Conservation (phyloP, 2,113 vertebrate genomes). For the Trogon surrucura region DNA sequence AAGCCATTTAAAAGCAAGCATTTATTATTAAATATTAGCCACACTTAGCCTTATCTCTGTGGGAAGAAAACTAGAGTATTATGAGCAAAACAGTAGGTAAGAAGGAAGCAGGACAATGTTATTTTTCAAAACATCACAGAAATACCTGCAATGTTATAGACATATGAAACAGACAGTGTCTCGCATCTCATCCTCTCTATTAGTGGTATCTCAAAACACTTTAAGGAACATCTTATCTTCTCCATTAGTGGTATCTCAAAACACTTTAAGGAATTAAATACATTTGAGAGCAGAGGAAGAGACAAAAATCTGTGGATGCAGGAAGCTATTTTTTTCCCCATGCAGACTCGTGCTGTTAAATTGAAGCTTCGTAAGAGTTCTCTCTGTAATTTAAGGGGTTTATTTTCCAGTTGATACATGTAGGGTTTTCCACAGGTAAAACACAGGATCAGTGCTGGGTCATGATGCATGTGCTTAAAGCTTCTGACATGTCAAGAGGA, state of each 20-base stretch:
- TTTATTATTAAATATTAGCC: background rate
- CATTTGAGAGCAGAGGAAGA: background rate
- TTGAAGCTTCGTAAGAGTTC: conserved; percentile 12
- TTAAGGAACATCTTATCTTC: background rate
- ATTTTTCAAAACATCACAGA: background rate
- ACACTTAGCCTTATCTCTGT: background rate
- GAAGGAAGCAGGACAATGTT: background rate
- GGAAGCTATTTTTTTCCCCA: background rate
- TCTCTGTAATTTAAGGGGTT: conserved; percentile 26
- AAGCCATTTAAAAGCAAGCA: conserved; percentile 11
- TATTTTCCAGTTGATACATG: conserved; percentile 4
- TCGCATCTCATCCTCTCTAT: background rate
- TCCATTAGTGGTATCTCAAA: background rate
- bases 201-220: background rate
- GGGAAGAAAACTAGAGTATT: background rate
- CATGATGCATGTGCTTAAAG: conserved; percentile 2
- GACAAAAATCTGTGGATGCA: background rate
- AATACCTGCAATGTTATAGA: background rate
- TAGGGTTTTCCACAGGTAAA: conserved; percentile 20
- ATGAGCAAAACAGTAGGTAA: background rate
- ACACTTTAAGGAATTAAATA: background rate
- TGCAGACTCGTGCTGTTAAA: background rate
- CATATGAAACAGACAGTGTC: background rate
- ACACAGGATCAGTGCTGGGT: conserved; percentile 29
- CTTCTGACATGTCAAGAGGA: conserved; percentile 27